Evolutionary conservation across 2,888 invertebrate species (phyloP), one percentile per base, ranked within the genome.

Genomic region (Lochmaea crataegi): DNA sequence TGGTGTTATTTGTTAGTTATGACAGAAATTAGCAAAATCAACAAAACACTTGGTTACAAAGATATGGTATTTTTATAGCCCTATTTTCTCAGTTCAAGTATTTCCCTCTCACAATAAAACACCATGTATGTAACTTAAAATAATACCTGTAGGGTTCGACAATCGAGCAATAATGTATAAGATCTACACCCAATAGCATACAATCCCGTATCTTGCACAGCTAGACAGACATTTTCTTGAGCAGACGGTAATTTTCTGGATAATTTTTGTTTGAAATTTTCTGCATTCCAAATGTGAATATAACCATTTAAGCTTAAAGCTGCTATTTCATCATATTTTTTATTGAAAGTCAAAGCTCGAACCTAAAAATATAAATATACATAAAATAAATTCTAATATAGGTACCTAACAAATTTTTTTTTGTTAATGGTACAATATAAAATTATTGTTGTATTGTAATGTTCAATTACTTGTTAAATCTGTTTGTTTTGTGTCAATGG

Each of bases 181-280:
- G 97, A 97, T 79, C 96, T 93, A 84, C 97, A 97, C 0, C 98
- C 98, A 61, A 98, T 94, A 1, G 97, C 97, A 87, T 98, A 98
- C 58, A 97, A 88, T 26, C 95, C 95, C 82, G 93, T 93, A 73
- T 94, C 94, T 86, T 96, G 94, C 1, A 92, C 95, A 45, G 96
- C 94, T 82, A 98, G 90, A 83, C 98, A 98, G 48, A 97, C 97
- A 85, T 97, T 96, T 87, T 98, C 98, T 86, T 95, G 94, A 76
- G 94, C 93, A 73, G 96, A 95, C 1, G 95, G 96, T 83, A 98
- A 88, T 86, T 96, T 96, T 70, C 94, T 88, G 7, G 95, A 95
- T 80, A 95, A 90, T 84, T 94, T 96, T 89, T 97, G 96, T 75
- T 92, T 91, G 87, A 97, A 97, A 12, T 92, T 93, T 86, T 95